These are phyloP conservation scores for Notothenia coriiceps DNA, from an alignment of 2,113 vertebrate genomes.

Conservation along the genomic window DNA sequence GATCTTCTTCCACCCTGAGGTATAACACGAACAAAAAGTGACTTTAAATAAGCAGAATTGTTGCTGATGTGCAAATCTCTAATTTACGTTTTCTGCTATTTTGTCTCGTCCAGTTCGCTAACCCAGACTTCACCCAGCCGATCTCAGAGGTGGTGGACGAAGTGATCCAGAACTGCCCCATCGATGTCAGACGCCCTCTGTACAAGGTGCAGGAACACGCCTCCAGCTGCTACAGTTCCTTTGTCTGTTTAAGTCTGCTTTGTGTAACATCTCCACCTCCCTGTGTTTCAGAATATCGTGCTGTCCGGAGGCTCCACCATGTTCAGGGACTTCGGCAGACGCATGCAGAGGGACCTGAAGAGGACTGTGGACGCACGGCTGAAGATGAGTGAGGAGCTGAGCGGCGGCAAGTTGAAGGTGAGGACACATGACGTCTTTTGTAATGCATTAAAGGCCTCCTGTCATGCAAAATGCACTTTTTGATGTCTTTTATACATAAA, in stretches of 20 bases:
- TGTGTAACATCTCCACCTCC: background rate
- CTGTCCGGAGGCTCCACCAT: conserved; percentile 99
- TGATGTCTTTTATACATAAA: no score
- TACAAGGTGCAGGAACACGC: conserved; percentile 89
- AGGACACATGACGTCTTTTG: background rate
- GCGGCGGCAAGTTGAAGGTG: conserved; percentile 97
- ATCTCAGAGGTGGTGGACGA: conserved; percentile 99
- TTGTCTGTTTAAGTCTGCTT: background rate
- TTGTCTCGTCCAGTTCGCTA: conserved; percentile 89
- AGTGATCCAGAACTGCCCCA: conserved; percentile 99
- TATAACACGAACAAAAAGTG: conserved; percentile 40
- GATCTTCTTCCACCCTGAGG: conserved; percentile 99
- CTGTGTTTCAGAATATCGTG: conserved; percentile 86
- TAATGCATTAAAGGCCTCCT: background rate
- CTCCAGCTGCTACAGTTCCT: rapidly evolving
- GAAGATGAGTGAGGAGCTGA: conserved; percentile 97
- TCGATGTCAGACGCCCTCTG: conserved; percentile 96
- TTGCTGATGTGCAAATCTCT: background rate
- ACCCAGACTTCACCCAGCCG: conserved; percentile 98
- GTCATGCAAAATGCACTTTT: background rate
- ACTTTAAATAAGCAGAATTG: background rate
- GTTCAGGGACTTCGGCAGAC: conserved; percentile 98
- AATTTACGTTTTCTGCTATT: background rate
- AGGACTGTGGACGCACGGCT: conserved; percentile 95
- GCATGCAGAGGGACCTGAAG: conserved; percentile 97